These are phyloP conservation scores for Corythornis vintsioides DNA, from an alignment of 2,113 vertebrate species.

Conservation along the genomic window DNA sequence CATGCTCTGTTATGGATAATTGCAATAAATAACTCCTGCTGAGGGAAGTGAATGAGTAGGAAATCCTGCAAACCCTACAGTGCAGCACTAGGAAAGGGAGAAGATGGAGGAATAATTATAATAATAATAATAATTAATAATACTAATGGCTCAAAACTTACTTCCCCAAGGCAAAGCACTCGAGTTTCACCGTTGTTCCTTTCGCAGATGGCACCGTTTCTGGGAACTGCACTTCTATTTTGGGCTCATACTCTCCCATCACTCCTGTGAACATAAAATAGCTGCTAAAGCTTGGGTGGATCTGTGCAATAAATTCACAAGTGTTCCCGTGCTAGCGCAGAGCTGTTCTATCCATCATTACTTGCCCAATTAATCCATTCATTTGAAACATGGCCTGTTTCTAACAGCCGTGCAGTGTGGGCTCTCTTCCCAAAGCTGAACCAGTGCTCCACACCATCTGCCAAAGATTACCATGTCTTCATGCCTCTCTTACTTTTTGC, in stretches of 20 bases:
- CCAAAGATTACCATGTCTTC: conserved; percentile 39
- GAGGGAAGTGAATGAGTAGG: not conserved
- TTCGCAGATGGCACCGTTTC: conserved; percentile 89
- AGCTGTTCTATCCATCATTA: conserved; percentile 42
- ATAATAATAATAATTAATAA: not conserved
- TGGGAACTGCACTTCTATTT: conserved; percentile 98
- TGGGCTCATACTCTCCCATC: conserved; percentile 99
- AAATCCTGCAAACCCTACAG: not conserved
- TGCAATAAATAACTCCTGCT: not conserved
- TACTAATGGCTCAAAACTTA: conserved; percentile 76
- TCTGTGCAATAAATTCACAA: conserved; percentile 8
- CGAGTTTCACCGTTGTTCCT: conserved; percentile 90
- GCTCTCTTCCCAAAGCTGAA: conserved; percentile 45
- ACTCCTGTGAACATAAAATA: conserved; percentile 83
- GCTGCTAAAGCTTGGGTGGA: conserved; percentile 22
- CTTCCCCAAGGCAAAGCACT: conserved; percentile 98
- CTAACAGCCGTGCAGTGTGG: conserved; percentile 40
- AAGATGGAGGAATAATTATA: not conserved
- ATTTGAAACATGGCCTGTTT: conserved; percentile 35
- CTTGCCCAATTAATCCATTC: conserved; percentile 60
- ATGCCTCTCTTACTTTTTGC: not conserved
- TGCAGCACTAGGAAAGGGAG: fast-evolving
- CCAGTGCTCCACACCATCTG: conserved; percentile 47
- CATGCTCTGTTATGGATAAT: not conserved
- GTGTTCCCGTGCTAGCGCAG: conserved; percentile 2